These are phyloP conservation scores for Epizoanthus ramosus DNA, from an alignment of 92 coral and sea anemone species.

Conservation along the genomic window DNA sequence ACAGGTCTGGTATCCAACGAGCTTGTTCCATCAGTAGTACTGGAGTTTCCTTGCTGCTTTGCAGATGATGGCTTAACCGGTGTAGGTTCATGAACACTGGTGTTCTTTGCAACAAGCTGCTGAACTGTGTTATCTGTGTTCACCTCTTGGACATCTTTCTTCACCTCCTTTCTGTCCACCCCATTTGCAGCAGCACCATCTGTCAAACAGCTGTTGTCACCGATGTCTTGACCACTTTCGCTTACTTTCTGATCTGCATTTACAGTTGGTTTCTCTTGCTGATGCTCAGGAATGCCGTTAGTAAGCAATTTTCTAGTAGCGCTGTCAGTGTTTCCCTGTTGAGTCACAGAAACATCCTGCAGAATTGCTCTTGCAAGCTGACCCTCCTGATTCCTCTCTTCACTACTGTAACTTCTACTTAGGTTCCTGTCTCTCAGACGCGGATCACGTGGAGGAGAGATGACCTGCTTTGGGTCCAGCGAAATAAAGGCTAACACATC, in stretches of 20 bases:
- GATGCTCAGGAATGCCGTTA: background rate
- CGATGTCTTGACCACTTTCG: background rate
- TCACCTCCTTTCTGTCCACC: background rate
- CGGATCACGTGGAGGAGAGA: constrained; percentile 29
- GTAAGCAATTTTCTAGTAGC: background rate
- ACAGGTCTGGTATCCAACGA: background rate
- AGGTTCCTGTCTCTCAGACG: constrained; percentile 20
- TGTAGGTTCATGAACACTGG: background rate
- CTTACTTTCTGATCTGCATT: background rate
- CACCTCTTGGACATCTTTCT: background rate
- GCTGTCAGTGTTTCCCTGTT: background rate
- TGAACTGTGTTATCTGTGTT: background rate
- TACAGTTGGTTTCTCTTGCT: background rate
- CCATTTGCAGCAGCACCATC: background rate
- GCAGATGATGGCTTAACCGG: background rate
- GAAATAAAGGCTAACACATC: constrained; percentile 22
- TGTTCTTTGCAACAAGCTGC: no score
- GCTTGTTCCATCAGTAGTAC: background rate
- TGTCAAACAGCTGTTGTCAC: background rate
- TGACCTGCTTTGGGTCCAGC: background rate
- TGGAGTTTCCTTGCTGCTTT: background rate
- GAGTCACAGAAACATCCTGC: no score
- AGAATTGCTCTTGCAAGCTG: background rate
- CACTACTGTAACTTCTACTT: constrained; percentile 26
- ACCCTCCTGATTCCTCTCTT: background rate